Base-by-base conservation (phyloP, 2,113 vertebrate genomes). In the Oncorhynchus gorbuscha region DNA sequence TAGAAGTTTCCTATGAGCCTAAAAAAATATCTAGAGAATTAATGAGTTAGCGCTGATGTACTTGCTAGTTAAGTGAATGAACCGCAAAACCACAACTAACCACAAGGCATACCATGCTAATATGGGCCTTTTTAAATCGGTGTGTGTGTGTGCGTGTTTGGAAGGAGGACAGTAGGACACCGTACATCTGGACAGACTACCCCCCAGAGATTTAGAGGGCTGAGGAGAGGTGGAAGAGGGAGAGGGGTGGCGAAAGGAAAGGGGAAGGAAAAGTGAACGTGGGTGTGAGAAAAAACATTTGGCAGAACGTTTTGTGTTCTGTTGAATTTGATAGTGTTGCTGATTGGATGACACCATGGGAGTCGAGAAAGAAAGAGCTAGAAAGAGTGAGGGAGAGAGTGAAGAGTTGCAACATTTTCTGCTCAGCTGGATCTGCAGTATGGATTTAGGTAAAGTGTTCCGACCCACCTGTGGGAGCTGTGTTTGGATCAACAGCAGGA, bases 401-500 rank as follows among this genome's bases (percentile, higher is more conserved):
- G 22, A 51, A 14, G 12, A 3, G 24, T 7, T 28, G 22, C 6
- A 64, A 64, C 69, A 70, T 45, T 13, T 20, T 74, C 32, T 73
- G 3, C 20, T 75, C 39, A 49, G 74, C 61, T 70, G 64, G 66
- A 75, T 76, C 66, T 61, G 72, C 73, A 66, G 72, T 59, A n/a
- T 4, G 35, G 22, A 85, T 26, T 59, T 71, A 58, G 28, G 48
- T 71, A 28, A 45, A 45, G 67, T 73, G 77, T 18, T 16, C 65
- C 24, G 49, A 74, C 72, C 18, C 65, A 3, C 12, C 28, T 49
- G 74, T 28, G 68, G 69, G 77, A 65, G 35, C 39, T 28, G 35
- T 65, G 24, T 16, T 28, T 5, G 81, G 69, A 65, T 81, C 45
- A 74, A 39, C 65, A 55, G 65, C 66, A 81, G 78, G 85, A 85